Conservation (phyloP, 1,140 invertebrate genomes). For the Cotesia vestalis region DNA sequence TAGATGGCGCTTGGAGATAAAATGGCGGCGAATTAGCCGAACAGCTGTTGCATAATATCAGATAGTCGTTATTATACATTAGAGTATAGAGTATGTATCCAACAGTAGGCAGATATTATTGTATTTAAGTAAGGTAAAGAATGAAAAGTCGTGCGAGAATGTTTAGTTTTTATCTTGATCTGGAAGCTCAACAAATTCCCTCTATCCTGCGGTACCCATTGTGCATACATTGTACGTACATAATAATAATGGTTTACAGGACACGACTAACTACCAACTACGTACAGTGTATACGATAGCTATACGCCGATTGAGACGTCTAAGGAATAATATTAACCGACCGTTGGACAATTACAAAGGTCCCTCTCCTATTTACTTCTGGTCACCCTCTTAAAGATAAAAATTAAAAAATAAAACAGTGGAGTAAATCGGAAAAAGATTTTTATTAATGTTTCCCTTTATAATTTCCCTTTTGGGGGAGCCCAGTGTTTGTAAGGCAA, state of each 20-base stretch:
- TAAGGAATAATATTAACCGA: conserved; percentile 23
- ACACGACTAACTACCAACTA: neutral
- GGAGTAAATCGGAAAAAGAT: neutral
- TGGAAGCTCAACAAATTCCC: conserved; percentile 13
- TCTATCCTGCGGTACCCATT: neutral
- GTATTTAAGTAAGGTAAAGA: neutral
- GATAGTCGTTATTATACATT: conserved; percentile 9
- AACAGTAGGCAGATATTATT: neutral
- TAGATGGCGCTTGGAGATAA: too few relatives aligned
- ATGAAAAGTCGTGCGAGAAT: conserved; percentile 47
- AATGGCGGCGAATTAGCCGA: conserved; percentile 44
- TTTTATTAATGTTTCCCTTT: neutral
- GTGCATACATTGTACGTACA: too few relatives aligned
- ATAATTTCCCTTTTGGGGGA: too few relatives aligned
- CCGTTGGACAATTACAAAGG: conserved; percentile 21
- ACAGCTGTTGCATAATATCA: conserved; percentile 44
- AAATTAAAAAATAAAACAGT: neutral
- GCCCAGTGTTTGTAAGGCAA: neutral
- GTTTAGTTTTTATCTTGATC: conserved; percentile 47
- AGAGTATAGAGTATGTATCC: neutral
- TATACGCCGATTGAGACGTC: conserved; percentile 43
- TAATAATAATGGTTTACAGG: neutral
- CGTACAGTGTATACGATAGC: too few relatives aligned
- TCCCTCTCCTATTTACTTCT: neutral
- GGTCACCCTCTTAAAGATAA: too few relatives aligned